phyloP scores from a whole-genome alignment of 2,113 vertebrate genomes.

The Pleuronectes platessa region DNA sequence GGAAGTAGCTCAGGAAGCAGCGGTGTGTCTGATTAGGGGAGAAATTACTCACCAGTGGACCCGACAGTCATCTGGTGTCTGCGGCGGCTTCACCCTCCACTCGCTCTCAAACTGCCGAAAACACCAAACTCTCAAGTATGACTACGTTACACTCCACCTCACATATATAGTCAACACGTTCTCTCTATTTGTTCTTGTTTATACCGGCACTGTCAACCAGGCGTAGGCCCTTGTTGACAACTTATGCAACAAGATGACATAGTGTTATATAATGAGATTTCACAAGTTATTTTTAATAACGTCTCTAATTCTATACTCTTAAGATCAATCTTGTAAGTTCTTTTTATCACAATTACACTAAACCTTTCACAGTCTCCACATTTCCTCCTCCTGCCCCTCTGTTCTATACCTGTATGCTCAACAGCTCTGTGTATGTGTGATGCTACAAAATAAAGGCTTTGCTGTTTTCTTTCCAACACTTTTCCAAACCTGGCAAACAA shows the following conservation, averaged over 20 bases:
- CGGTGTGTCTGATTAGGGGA: conserved; percentile 29
- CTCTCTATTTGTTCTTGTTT: background rate
- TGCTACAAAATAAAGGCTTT: background rate
- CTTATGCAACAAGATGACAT: conserved; percentile 12
- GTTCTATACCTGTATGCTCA: background rate
- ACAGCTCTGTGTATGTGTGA: conserved; percentile 15
- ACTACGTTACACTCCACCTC: background rate
- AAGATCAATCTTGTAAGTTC: background rate
- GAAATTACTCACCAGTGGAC: conserved; percentile 20
- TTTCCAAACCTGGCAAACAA: background rate
- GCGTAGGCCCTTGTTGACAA: background rate
- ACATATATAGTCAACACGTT: background rate
- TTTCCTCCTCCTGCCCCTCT: background rate
- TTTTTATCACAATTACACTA: background rate
- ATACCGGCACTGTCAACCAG: background rate
- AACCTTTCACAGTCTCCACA: conserved; percentile 4
- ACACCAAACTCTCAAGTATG: background rate
- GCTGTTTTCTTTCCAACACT: conserved; percentile 2
- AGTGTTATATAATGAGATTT: conserved; percentile 7
- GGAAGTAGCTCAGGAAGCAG: conserved; percentile 45
- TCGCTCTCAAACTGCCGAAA: background rate
- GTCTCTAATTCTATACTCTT: background rate
- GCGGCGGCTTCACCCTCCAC: background rate
- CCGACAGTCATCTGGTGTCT: conserved; percentile 34
- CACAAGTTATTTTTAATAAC: background rate